These are phyloP conservation scores for Enteromius argenteus DNA, from an alignment of 2,797 vertebrate species.

Conservation along the genomic window DNA sequence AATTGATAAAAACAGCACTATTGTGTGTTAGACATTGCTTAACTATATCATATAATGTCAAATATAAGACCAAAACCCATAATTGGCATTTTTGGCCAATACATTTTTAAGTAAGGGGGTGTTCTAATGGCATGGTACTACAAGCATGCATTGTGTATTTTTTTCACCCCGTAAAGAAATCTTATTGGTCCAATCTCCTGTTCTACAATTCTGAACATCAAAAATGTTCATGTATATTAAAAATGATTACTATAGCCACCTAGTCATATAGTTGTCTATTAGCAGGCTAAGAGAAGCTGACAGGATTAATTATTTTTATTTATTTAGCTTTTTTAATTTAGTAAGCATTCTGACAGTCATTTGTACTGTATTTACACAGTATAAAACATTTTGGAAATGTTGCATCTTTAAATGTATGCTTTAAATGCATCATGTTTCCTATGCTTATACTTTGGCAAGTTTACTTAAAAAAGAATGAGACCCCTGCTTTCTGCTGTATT, in stretches of 20 bases:
- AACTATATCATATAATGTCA: background rate
- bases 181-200: background rate
- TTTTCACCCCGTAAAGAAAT: background rate
- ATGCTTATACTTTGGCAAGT: background rate
- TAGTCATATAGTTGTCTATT: background rate
- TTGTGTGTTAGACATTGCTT: background rate
- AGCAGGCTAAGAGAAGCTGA: background rate
- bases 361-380: background rate
- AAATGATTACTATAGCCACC: background rate
- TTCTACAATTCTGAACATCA: background rate
- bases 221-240: background rate
- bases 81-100: background rate
- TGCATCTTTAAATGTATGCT: background rate
- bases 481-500: background rate
- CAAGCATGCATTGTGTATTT: background rate
- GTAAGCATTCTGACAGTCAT: background rate
- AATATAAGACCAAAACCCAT: background rate
- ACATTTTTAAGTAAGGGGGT: background rate
- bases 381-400: background rate
- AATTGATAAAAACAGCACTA: background rate
- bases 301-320: background rate
- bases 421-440: background rate
- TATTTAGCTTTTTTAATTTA: background rate
- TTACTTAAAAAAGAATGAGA: background rate
- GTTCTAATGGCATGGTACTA: background rate